phyloP scores from a whole-genome alignment of 92 coral and sea anemone genomes.

The Micromussa lordhowensis region DNA sequence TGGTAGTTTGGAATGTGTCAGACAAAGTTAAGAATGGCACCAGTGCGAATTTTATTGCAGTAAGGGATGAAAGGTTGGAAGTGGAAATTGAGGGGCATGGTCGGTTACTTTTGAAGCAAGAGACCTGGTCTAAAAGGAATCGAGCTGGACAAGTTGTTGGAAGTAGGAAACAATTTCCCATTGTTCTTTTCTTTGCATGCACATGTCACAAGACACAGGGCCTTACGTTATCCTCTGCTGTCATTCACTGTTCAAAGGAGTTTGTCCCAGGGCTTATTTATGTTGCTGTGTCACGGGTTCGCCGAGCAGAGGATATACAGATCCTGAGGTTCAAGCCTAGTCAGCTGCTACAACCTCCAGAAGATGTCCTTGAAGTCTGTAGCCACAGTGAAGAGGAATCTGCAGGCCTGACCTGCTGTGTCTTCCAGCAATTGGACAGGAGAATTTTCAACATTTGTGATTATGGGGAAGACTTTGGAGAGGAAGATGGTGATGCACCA shows the following conservation, averaged over 20 bases:
- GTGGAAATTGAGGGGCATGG: slow-evolving; percentile 38
- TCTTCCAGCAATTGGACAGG: slow-evolving; percentile 6
- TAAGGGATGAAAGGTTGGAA: background rate
- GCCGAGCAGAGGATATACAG: slow-evolving; percentile 8
- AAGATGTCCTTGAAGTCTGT: slow-evolving; percentile 4
- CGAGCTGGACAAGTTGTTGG: slow-evolving; percentile 32
- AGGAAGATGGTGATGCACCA: slow-evolving; percentile 14
- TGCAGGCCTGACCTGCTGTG: slow-evolving; percentile 37
- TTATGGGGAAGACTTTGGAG: slow-evolving; percentile 14
- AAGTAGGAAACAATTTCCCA: slow-evolving; percentile 48
- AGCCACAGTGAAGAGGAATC: background rate
- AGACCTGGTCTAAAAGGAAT: slow-evolving; percentile 45
- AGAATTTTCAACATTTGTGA: slow-evolving; percentile 10
- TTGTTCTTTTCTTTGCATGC: slow-evolving; percentile 37
- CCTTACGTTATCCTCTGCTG: slow-evolving; percentile 34
- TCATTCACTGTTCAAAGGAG: slow-evolving; percentile 43
- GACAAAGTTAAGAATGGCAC: slow-evolving; percentile 26
- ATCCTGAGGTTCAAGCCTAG: slow-evolving; percentile 11
- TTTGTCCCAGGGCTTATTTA: slow-evolving; percentile 53
- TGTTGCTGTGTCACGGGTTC: slow-evolving; percentile 51
- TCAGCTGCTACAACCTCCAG: slow-evolving; percentile 30
- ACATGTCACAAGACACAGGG: slow-evolving; percentile 64
- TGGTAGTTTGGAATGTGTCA: slow-evolving; percentile 57
- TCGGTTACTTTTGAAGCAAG: background rate
- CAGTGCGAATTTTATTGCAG: slow-evolving; percentile 24